Conservation (phyloP, 1,140 invertebrate species). For the Leucophenga varia region DNA sequence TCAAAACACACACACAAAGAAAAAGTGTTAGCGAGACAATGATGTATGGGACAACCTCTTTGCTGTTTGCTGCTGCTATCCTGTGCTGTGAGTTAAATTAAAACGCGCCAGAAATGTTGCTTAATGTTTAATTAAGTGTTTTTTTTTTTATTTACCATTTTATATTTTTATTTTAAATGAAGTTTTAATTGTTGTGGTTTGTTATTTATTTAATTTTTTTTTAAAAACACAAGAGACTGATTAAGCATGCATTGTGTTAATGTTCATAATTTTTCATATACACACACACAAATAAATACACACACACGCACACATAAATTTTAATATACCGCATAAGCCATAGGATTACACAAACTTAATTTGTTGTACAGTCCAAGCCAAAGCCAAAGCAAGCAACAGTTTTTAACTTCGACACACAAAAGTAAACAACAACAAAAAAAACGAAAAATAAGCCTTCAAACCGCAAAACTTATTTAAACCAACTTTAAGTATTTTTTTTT, state of each 20-base stretch:
- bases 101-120: constrained; percentile 9
- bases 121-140: constrained; percentile 20
- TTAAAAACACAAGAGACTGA: constrained; percentile 22
- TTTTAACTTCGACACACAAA: too few species aligned
- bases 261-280: constrained; percentile 1
- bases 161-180: constrained; percentile 8
- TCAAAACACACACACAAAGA: constrained; percentile 11
- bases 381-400: too few species aligned
- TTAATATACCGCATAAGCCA: not conserved
- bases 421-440: too few species aligned
- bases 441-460: too few species aligned
- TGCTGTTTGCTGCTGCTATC: too few species aligned
- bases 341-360: too few species aligned
- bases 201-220: constrained; percentile 29
- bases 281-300: constrained; percentile 10
- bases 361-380: too few species aligned
- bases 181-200: constrained; percentile 21
- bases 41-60: too few species aligned
- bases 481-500: too few species aligned
- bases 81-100: too few species aligned
- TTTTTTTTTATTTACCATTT: constrained; percentile 41
- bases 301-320: constrained; percentile 7
- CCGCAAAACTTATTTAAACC: too few species aligned
- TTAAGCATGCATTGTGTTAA: not conserved
- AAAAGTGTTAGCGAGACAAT: too few species aligned